Evolutionary conservation across 1,140 invertebrate species (phyloP), one percentile per base, ranked within the genome.

Genomic region (Mylabris phalerata): DNA sequence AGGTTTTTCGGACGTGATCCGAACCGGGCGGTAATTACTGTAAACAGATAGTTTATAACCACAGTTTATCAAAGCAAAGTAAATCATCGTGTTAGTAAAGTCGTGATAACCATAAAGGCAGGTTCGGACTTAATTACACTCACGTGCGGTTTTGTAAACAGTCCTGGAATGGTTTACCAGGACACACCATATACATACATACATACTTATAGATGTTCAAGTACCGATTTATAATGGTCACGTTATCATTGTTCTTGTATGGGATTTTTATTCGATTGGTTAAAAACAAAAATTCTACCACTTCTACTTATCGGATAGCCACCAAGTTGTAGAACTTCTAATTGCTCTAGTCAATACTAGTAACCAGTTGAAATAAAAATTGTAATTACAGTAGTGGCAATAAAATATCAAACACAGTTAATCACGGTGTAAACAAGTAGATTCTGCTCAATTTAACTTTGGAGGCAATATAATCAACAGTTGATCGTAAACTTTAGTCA

Each of bases 61-160:
- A 51, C 42, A 62, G 61, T 69, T 69, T 67, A 69, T 67, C 67
- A 69, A 69, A 69, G 65, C 48, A 56, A 64, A 59, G 60, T 69
- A 69, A 66, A 69, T 67, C 67, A 64, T 65, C 61, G 63, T 59
- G 57, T 60, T 55, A 59, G 56, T 60, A 55, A 62, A 63, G 66
- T 69, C 67, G 67, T 69, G 67, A 67, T 66, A 66, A 65, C 66
- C 67, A 69, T 69, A 69, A 65, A 66, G 64, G 62, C 62, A 60
- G 63, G 55, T 66, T 67, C 59, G 57, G 60, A 69, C 64, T 69
- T 69, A 69, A 69, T 69, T 69, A 69, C 62, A 44, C 48, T 69
- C 65, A 69, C 67, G 67, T 69, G 64, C 64, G 61, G 66, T 63
- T 66, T 68, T 51, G 60, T 54, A 66, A 68, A 54, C 62, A 68